phyloP scores from a whole-genome alignment of 2,113 vertebrate species.

The Tenebrosternarchus preto region DNA sequence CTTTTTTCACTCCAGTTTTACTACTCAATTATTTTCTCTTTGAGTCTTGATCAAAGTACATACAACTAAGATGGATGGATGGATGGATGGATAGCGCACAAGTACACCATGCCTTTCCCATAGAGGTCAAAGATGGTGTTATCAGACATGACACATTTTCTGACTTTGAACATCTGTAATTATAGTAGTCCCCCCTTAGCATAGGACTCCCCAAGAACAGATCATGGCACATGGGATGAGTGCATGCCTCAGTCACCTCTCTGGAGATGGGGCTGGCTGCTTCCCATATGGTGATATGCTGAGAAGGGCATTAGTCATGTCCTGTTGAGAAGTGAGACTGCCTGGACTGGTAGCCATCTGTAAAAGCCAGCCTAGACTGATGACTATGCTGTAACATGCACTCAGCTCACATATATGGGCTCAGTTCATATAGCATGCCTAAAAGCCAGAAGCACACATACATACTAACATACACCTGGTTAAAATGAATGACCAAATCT shows the following conservation, averaged over 20 bases:
- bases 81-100: neutral
- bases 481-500: neutral
- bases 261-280: neutral
- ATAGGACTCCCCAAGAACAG: neutral
- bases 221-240: neutral
- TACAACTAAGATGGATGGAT: neutral
- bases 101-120: neutral
- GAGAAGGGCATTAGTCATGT: conserved; percentile 6
- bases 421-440: neutral
- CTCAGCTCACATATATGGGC: neutral
- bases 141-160: neutral
- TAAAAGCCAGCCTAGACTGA: conserved; percentile 3
- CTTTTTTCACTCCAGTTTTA: neutral
- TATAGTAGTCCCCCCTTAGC: neutral
- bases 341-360: conserved; percentile 21
- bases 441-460: neutral
- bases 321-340: neutral
- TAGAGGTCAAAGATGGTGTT: neutral
- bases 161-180: neutral
- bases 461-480: neutral
- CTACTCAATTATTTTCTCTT: neutral
- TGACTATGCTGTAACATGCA: too few relatives aligned
- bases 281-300: neutral
- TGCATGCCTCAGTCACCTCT: neutral
- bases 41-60: neutral